Evolutionary conservation across 2,113 vertebrate genomes (phyloP).

Genomic region (Holacanthus passer): DNA sequence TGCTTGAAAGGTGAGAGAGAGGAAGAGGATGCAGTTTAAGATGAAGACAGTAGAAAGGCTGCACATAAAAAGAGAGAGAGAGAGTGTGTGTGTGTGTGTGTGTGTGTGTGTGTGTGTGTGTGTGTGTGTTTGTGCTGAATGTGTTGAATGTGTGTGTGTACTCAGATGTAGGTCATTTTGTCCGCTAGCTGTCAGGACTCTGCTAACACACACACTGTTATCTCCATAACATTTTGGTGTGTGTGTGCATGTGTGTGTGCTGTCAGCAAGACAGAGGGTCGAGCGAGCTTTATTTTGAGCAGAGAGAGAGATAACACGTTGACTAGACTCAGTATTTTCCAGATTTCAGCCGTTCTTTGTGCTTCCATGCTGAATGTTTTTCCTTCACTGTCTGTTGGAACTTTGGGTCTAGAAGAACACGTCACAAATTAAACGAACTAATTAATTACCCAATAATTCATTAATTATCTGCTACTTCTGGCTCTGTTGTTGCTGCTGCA

Average conservation of each 20-base stretch:
- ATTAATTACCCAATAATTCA: no score
- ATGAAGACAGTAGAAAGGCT: neutral
- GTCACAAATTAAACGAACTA: no score
- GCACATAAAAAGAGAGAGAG: no score
- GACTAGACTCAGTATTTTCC: constrained; percentile 14
- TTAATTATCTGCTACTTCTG: no score
- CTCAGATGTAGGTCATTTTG: constrained; percentile 16
- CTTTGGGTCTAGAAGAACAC: no score
- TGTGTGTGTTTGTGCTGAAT: neutral
- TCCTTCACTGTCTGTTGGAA: no score
- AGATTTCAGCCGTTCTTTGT: constrained; percentile 39
- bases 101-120: constrained; percentile 7
- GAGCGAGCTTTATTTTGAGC: constrained; percentile 16
- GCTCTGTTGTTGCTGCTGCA: neutral
- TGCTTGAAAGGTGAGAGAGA: constrained; percentile 65
- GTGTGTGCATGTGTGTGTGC: neutral
- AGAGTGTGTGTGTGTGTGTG: constrained; percentile 6
- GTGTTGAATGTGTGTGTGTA: neutral
- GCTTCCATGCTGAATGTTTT: no score
- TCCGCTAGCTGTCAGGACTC: constrained; percentile 24
- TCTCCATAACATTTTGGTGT: constrained; percentile 17
- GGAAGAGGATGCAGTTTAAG: neutral
- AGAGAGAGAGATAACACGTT: constrained; percentile 31
- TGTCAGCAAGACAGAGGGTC: neutral
- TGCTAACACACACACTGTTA: constrained; percentile 22